Conservation (phyloP, 2,797 vertebrate genomes). For the Neostethus bicornis region DNA sequence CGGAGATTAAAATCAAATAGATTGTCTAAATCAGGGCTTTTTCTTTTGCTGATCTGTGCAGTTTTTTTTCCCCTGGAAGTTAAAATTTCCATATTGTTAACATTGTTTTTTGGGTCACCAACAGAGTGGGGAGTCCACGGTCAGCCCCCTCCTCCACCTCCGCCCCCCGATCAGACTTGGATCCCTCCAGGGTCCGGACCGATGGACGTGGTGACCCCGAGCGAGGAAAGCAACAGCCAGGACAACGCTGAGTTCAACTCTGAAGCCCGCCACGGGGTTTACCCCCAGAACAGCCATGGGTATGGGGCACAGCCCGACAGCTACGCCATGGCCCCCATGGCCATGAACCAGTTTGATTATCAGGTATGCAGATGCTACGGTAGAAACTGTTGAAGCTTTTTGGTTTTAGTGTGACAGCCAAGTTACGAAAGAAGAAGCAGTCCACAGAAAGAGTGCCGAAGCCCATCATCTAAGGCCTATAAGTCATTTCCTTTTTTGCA, state of each 20-base stretch:
- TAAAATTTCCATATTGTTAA: no score
- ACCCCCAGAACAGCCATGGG: slow-evolving; percentile 98
- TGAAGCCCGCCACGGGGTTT: slow-evolving; percentile 90
- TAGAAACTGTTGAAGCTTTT: slow-evolving; percentile 72
- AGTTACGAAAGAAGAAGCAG: slow-evolving; percentile 67
- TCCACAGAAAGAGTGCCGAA: slow-evolving; percentile 61
- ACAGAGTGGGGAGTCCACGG: slow-evolving; percentile 97
- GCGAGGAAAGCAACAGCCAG: slow-evolving; percentile 99
- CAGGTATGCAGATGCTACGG: slow-evolving; percentile 89
- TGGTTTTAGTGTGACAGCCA: slow-evolving; percentile 71
- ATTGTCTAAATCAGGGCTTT: no score
- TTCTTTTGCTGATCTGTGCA: neutral
- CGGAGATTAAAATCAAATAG: no score
- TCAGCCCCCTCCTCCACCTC: slow-evolving; percentile 86
- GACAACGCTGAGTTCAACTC: slow-evolving; percentile 96
- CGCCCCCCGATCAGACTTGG: slow-evolving; percentile 94
- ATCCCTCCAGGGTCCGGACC: slow-evolving; percentile 91
- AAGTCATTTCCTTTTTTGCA: slow-evolving; percentile 64
- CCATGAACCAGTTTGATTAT: slow-evolving; percentile 99
- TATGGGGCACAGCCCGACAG: slow-evolving; percentile 97
- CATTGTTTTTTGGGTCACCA: neutral
- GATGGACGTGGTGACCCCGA: slow-evolving; percentile 95
- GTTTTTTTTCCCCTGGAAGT: no score
- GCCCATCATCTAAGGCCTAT: slow-evolving; percentile 62
- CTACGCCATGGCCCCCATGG: slow-evolving; percentile 95